Base-by-base conservation (phyloP, 2,888 invertebrate species). In the Chalcis sispes region DNA sequence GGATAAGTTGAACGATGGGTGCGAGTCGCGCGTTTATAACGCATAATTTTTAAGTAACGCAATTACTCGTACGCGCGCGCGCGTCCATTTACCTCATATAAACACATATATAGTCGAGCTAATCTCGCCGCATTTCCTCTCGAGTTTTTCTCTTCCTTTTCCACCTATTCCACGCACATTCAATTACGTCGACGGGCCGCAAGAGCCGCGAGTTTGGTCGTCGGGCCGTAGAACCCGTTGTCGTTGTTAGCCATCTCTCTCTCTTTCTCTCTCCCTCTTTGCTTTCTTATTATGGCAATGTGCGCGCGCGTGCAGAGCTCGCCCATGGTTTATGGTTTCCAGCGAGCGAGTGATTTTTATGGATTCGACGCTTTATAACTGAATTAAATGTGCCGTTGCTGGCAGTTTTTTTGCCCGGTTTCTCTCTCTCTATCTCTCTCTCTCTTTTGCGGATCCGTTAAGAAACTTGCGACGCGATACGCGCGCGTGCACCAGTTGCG, bases 31-130 rank as follows among this genome's bases (percentile, higher is more conserved):
- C 67, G 48, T 27, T 29, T 69, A 58, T 69, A 69, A 69, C 32
- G 58, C 58, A 58, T 58, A 69, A 69, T 69, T 69, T 69, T 69
- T 58, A 18, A 32, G 32, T 58, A 62, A 62, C 71, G 71, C 62
- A 62, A 71, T 71, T 54, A 71, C 70, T 40, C 61, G 61, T 70
- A 8, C 25, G n/a, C n/a, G 8, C 25, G 15, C n/a, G n/a, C n/a
- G n/a, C n/a, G n/a, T n/a, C n/a, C n/a, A n/a, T n/a, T n/a, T n/a
- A n/a, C n/a, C n/a, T n/a, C n/a, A n/a, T n/a, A n/a, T 40, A 23
- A 23, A 32, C 36, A 25, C 48, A 13, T 42, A 48, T 42, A 25
- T 23, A 20, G 42, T 15, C 13, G 20, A 20, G 27, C 66, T 66
- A 54, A 66, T 56, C 42, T 42, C 46, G 42, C 27, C 46, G 8